phyloP scores from a whole-genome alignment of 37 sponge, comb jelly and placozoan genomes.

The Halichondria panicea region DNA sequence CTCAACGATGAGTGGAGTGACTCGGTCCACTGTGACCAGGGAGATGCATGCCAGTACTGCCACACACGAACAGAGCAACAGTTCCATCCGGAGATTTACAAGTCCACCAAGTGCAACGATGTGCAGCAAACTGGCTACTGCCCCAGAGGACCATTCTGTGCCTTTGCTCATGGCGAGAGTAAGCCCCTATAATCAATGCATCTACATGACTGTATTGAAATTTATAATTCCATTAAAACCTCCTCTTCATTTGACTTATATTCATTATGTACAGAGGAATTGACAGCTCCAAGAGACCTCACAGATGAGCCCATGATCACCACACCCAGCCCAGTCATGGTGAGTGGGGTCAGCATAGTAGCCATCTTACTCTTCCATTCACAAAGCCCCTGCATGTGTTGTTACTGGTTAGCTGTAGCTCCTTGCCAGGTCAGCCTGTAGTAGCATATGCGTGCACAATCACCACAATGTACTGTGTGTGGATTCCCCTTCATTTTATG shows the following conservation, averaged over 20 bases:
- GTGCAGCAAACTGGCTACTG: conserved; percentile 97
- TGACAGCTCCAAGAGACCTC: conserved; percentile 67
- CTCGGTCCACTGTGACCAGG: conserved; percentile 86
- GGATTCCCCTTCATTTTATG: background rate
- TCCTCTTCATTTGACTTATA: background rate
- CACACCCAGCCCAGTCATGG: conserved; percentile 37
- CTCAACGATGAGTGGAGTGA: conserved; percentile 98
- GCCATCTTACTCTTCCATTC: too few relatives aligned
- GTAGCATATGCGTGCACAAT: background rate
- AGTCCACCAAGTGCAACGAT: conserved; percentile 97
- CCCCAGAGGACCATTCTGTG: conserved; percentile 98
- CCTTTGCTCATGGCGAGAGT: conserved; percentile 97
- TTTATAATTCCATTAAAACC: background rate
- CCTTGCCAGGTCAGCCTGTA: too few relatives aligned
- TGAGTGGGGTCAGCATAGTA: too few relatives aligned
- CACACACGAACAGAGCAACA: conserved; percentile 99
- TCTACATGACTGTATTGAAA: background rate
- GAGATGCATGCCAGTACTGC: conserved; percentile 89
- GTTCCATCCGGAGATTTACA: conserved; percentile 99
- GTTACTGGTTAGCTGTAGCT: too few relatives aligned
- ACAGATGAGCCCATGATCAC: conserved; percentile 76
- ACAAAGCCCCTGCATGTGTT: too few relatives aligned
- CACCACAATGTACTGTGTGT: background rate
- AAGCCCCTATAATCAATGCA: conserved; percentile 21
- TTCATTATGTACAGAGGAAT: conserved; percentile 44